Evolutionary conservation across 2,113 vertebrate genomes (phyloP), one percentile per base, ranked within the genome.

Genomic region (Cavia porcellus): DNA sequence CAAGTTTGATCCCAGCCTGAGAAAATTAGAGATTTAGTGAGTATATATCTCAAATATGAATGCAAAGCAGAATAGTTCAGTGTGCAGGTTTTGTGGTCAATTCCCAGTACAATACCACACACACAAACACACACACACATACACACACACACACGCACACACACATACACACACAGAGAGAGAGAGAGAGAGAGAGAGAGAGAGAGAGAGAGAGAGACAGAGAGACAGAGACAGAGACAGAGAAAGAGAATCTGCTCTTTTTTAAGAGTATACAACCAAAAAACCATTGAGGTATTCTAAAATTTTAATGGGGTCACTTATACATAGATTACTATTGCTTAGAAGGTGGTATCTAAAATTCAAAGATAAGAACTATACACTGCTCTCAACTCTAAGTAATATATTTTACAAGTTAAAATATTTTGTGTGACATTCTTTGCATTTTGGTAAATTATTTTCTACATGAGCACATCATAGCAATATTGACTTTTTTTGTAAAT

Each of bases 381-480:
- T 62, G 28, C 75, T 79, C 89, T 83, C 9, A 61, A n/a, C 74
- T 83, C 22, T 42, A n/a, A 93, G 15, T 74, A 64, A 72, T 66
- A 14, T 55, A 62, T 80, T 70, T 95, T 92, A 25, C 17, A 61
- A 85, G 42, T 90, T 92, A 28, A 85, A 96, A 94, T 85, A 5
- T 92, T 95, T 86, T n/a, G 3, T 94, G 30, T 95, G 47, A 85
- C 28, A 95, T 86, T 96, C 24, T 70, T 83, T 77, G 83, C 35
- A 86, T 89, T 72, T 93, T 94, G 38, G 12, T 72, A 81, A 80
- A 9, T 88, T 95, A 86, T 92, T 89, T 92, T 55, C 15, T 85
- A 30, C 0, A 66, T 45, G 52, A 89, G 14, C 14, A 79, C 1
- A 88, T 77, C 19, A 89, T 77, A 96, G 25, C n/a, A 87, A 10